Conservation (phyloP, 2,888 invertebrate genomes). For the Morpho deidamia region DNA sequence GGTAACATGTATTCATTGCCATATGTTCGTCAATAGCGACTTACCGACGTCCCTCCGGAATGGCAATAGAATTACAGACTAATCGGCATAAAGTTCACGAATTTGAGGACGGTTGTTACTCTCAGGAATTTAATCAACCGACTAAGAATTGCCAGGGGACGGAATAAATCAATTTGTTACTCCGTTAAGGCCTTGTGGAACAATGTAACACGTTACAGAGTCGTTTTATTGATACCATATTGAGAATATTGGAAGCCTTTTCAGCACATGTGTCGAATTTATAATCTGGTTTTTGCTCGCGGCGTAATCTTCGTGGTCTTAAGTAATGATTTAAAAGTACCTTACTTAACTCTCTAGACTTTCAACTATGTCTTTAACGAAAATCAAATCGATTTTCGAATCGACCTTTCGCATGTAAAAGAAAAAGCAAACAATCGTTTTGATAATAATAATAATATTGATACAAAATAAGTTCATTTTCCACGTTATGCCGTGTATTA, state of each 20-base stretch:
- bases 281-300: background rate
- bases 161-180: conserved; percentile 46
- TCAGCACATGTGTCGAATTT: conserved; percentile 11
- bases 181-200: conserved; percentile 18
- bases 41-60: conserved; percentile 4
- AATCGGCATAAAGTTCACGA: conserved; percentile 64
- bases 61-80: conserved; percentile 53
- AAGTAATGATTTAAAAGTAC: too few relatives aligned
- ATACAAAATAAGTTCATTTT: too few relatives aligned
- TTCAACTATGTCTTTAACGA: too few relatives aligned
- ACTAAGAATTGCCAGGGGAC: conserved; percentile 56
- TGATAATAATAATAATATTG: too few relatives aligned
- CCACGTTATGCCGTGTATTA: too few relatives aligned
- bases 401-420: too few relatives aligned
- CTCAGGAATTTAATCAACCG: conserved; percentile 65
- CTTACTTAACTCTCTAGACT: too few relatives aligned
- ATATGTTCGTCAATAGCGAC: conserved; percentile 6
- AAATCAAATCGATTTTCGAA: too few relatives aligned
- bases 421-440: too few relatives aligned
- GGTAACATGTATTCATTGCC: conserved; percentile 6
- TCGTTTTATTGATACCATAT: conserved; percentile 25
- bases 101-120: conserved; percentile 47
- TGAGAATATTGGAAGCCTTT: conserved; percentile 12
- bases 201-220: conserved; percentile 22
- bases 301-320: too few relatives aligned